Evolutionary conservation across 2,888 invertebrate genomes (phyloP), one percentile per base, ranked within the genome.

Genomic region (Sinopyrophorus schimmeli): DNA sequence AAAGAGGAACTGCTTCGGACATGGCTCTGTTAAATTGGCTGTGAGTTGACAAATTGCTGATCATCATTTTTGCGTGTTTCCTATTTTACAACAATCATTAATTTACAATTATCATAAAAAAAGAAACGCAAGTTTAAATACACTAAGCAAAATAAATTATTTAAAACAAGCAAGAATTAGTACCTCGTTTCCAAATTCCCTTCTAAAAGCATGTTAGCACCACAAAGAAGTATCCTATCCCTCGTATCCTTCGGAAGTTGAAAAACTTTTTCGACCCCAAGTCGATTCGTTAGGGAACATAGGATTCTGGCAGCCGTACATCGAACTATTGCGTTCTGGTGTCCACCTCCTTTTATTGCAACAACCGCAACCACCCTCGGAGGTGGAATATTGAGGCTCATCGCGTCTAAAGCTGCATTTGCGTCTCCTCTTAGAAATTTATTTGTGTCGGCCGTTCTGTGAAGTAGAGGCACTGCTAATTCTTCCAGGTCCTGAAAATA

Each of bases 371-470:
- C 80, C 1, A 86, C 82, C 58, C 86, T 83, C 3, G 79, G 75
- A 3, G 87, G 81, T 16, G 84, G 82, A 10, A 91, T 79, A 50
- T 86, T 80, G 46, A 89, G 85, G 47, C 92, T 85, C 82, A 98
- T 86, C 7, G 82, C 79, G 61, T 86, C 88, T 26, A 98, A 73
- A 1, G 95, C 90, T 5, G 80, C 78, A 46, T 87, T 86, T 2
- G 94, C 91, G 72, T 97, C 97, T 20, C 89, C 89, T 12, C 95
- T 80, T 37, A 98, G 80, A 70, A 98, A 96, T 60, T 87, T 86
- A 74, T 95, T 96, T 4, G 93, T 95, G 67, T 98, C 97, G 0
- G 94, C 93, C 35, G 92, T 89, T 51, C 95, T 86, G 59, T 89
- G 88, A 17, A 97, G 77, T 46, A 97, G 74, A 5, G 89, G 86